Conservation (phyloP, 2,888 invertebrate species). For the Sipha maydis region DNA sequence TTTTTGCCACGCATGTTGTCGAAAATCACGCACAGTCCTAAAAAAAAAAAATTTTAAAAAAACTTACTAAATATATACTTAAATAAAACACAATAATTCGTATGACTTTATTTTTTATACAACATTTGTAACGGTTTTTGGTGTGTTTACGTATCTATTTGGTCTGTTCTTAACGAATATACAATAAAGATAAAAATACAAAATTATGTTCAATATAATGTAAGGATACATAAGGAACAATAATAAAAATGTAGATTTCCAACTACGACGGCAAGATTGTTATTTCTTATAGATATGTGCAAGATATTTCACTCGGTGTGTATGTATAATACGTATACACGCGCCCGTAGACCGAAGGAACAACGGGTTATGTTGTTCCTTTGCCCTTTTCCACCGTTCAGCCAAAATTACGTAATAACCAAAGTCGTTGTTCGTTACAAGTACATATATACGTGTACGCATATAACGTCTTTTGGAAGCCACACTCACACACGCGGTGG, state of each 20-base stretch:
- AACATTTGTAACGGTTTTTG: neutral
- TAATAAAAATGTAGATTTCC: too few species aligned
- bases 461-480: conserved; percentile 36
- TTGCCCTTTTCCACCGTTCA: neutral
- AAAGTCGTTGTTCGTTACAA: conserved; percentile 6
- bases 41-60: neutral
- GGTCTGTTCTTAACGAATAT: neutral
- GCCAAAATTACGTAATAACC: conserved; percentile 25
- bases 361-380: conserved; percentile 37
- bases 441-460: too few species aligned
- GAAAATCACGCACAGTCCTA: conserved; percentile 45
- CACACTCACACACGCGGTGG: neutral
- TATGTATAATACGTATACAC: too few species aligned
- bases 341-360: neutral
- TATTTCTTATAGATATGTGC: neutral
- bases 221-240: too few species aligned
- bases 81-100: too few species aligned
- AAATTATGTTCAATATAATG: too few species aligned
- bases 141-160: neutral
- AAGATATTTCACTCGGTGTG: neutral
- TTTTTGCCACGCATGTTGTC: conserved; percentile 34
- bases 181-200: too few species aligned
- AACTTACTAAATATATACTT: neutral
- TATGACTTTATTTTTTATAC: neutral
- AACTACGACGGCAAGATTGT: too few species aligned